Evolutionary conservation across 2,888 invertebrate genomes (phyloP), one percentile per base, ranked within the genome.

Genomic region (Drosophila lacicola): DNA sequence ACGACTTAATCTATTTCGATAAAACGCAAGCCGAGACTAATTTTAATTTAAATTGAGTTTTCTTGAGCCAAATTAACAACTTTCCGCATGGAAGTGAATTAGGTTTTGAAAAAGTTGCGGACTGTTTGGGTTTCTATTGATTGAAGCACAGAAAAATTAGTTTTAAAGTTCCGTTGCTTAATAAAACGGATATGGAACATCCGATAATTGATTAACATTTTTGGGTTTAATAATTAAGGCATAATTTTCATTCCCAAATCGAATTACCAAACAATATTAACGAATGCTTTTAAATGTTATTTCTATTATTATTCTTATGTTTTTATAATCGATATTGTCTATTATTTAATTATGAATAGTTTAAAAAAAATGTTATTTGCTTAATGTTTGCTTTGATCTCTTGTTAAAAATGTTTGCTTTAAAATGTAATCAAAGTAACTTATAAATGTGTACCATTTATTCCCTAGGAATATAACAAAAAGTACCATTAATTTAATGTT

Each of bases 71-170:
- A 17, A 65, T 54, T 45, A 61, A 46, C 37, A 10, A 14, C 17
- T 44, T 64, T 64, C 64, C 63, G 64, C 36, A 45, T 51, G 21
- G 33, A 64, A 39, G 37, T 51, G 19, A 45, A 36, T 55, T 14
- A 36, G 9, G 36, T 36, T 45, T 45, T 3, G 0, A 33, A 65
- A 17, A 63, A 13, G 2, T 19, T 37, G 36, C 64, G 36, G 44
- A 36, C 9, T 44, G 19, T 33, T 36, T 19, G n/a, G 10, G 29
- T 29, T 37, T 11, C 0, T 42, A 19, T 11, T 5, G 5, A 41
- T 10, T 21, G 0, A 58, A 9, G 2, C 13, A 21, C 11, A 11
- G 10, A 1, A 13, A 6, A 41, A 21, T 33, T 34, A 37, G 34
- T 10, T 33, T 29, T 1, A 21, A n/a, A n/a, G 6, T 14, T 29